Percentiles rank a stretch among this genome's conserved stretches.
Conservation (phyloP, 2,888 invertebrate genomes). For the Dorcus parallelipipedus region DNA sequence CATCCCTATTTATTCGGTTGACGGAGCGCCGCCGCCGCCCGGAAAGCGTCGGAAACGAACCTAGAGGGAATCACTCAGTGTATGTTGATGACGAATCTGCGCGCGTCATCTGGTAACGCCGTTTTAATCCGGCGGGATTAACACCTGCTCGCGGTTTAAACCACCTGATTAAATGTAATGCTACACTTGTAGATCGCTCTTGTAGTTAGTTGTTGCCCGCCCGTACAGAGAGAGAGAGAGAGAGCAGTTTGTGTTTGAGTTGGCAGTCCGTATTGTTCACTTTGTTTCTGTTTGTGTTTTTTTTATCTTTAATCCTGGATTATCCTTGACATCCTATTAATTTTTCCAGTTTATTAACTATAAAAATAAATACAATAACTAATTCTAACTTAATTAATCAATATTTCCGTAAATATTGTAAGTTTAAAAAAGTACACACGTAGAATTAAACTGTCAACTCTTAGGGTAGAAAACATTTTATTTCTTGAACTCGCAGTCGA, state of each 20-base stretch:
- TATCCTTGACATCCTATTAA: too few species aligned
- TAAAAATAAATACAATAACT: too few species aligned
- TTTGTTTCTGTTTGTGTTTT: neutral
- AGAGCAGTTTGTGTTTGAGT: constrained; percentile 27
- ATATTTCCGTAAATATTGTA: too few species aligned
- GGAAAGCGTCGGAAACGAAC: constrained; percentile 8
- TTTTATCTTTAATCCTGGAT: too few species aligned
- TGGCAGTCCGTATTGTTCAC: constrained; percentile 17
- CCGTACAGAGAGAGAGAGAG: constrained; percentile 16
- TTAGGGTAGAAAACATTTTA: constrained; percentile 14
- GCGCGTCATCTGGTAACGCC: constrained; percentile 28
- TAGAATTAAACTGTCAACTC: constrained; percentile 18
- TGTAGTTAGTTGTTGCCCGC: constrained; percentile 20
- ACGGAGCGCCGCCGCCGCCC: constrained; percentile 27
- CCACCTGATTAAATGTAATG: constrained; percentile 42
- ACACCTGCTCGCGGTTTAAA: constrained; percentile 42
- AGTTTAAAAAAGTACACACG: too few species aligned
- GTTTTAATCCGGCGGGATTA: constrained; percentile 40
- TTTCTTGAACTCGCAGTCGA: constrained; percentile 13
- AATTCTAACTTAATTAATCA: too few species aligned
- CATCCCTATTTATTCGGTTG: constrained; percentile 45
- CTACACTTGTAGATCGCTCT: constrained; percentile 26
- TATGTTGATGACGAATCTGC: constrained; percentile 32
- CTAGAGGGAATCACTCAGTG: constrained; percentile 21
- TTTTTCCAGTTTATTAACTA: too few species aligned